Conservation (phyloP, 1,140 invertebrate genomes). For the Yoshiicerus persimilis region DNA sequence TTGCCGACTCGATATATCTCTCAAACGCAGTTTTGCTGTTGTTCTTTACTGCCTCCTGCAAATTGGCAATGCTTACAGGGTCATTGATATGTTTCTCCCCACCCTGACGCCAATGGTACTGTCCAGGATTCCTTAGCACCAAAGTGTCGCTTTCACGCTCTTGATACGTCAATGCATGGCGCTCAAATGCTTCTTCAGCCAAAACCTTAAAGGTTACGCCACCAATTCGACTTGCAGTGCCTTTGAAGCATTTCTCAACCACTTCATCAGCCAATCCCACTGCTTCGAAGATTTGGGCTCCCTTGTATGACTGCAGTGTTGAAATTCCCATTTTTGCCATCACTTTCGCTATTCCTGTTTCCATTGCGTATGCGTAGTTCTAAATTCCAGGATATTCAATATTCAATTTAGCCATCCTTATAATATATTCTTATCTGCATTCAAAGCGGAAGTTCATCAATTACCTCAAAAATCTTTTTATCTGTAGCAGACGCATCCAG, state of each 20-base stretch:
- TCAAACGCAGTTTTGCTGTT: conserved; percentile 85
- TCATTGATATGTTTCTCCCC: conserved; percentile 99
- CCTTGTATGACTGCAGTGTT: conserved; percentile 98
- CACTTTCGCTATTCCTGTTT: conserved; percentile 81
- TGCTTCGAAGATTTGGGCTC: conserved; percentile 98
- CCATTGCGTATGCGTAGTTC: conserved; percentile 72
- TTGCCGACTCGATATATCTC: conserved; percentile 81
- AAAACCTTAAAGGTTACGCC: conserved; percentile 88
- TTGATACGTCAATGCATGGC: conserved; percentile 79
- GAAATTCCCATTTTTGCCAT: conserved; percentile 99
- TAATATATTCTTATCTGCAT: not conserved
- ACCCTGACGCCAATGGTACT: conserved; percentile 65
- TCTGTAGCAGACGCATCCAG: conserved; percentile 75
- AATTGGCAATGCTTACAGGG: conserved; percentile 85
- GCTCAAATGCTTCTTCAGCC: conserved; percentile 81
- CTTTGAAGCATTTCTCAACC: conserved; percentile 92
- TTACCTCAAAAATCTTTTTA: conserved; percentile 76
- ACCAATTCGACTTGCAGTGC: conserved; percentile 92
- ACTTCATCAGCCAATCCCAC: conserved; percentile 91
- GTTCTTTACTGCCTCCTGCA: conserved; percentile 84
- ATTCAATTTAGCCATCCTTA: not conserved
- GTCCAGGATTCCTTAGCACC: conserved; percentile 89
- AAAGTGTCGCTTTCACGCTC: conserved; percentile 69
- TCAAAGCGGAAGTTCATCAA: not conserved
- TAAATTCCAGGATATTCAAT: conserved; percentile 48